phyloP scores from a whole-genome alignment of 2,888 invertebrate species.

The Drosophila niveifrons region DNA sequence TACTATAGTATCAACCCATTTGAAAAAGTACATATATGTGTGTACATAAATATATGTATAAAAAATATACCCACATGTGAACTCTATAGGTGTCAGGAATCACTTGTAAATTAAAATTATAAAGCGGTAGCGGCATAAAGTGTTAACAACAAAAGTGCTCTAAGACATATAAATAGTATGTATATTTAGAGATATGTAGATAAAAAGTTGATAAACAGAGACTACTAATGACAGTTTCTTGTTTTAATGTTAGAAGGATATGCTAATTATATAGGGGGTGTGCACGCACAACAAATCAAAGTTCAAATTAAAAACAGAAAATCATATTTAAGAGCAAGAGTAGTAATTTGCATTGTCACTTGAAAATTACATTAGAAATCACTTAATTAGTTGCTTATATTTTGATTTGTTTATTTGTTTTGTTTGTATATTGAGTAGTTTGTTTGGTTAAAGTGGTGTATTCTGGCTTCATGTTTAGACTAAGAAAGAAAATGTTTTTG shows the following conservation, averaged over 20 bases:
- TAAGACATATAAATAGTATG: constrained; percentile 53
- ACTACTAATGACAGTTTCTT: constrained; percentile 37
- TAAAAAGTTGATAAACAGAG: constrained; percentile 22
- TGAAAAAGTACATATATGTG: constrained; percentile 2
- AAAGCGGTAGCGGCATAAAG: constrained; percentile 69
- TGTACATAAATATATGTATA: constrained; percentile 8
- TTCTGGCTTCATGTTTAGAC: constrained; percentile 64
- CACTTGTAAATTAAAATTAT: constrained; percentile 43
- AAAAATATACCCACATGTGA: constrained; percentile 6
- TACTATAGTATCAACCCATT: constrained; percentile 23
- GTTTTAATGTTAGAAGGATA: constrained; percentile 38
- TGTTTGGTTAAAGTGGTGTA: constrained; percentile 25
- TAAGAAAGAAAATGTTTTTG: constrained; percentile 54
- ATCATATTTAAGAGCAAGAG: constrained; percentile 37
- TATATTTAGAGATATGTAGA: constrained; percentile 1
- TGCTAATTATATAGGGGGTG: constrained; percentile 37
- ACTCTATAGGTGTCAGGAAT: constrained; percentile 3
- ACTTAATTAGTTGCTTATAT: constrained; percentile 68
- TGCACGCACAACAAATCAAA: constrained; percentile 60
- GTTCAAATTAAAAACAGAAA: constrained; percentile 32
- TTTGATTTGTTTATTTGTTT: constrained; percentile 37
- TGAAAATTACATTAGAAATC: constrained; percentile 67
- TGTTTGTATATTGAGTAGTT: constrained; percentile 29
- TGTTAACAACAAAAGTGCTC: constrained; percentile 75
- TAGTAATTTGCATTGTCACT: constrained; percentile 73